Conservation (phyloP, 2,888 invertebrate species). For the Polyommatus icarus region DNA sequence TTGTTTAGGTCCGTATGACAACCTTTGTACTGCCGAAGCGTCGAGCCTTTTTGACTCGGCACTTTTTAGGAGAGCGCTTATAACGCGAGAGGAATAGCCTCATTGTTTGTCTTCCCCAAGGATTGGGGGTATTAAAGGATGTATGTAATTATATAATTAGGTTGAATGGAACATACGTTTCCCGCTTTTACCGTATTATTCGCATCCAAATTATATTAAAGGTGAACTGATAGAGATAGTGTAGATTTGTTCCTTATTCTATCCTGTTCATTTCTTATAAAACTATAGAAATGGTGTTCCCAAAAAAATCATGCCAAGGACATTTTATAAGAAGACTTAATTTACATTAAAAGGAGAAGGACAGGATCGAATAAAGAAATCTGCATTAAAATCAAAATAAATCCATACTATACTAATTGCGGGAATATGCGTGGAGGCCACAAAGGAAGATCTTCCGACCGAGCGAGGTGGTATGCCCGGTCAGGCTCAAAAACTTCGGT, state of each 20-base stretch:
- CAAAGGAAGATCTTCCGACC: no score
- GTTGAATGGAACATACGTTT: background rate
- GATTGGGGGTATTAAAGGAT: slow-evolving; percentile 14
- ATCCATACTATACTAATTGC: no score
- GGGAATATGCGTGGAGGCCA: no score
- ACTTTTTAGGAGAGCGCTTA: slow-evolving; percentile 76
- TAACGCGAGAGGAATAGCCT: slow-evolving; percentile 48
- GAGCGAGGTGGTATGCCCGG: no score
- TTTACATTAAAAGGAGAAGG: no score
- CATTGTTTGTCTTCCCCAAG: slow-evolving; percentile 31
- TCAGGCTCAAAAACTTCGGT: no score
- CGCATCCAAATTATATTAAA: background rate
- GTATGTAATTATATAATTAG: background rate
- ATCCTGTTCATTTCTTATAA: no score
- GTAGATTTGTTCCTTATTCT: background rate
- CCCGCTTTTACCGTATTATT: background rate
- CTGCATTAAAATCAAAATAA: no score
- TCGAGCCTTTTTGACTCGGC: slow-evolving; percentile 78
- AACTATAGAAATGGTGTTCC: no score
- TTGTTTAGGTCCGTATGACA: slow-evolving; percentile 79
- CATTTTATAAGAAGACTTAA: no score
- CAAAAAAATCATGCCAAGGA: no score
- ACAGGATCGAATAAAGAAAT: no score
- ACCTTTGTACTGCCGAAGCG: slow-evolving; percentile 77
- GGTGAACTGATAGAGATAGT: background rate